Conservation (phyloP, 1,140 invertebrate species). For the Adelges cooleyi region DNA sequence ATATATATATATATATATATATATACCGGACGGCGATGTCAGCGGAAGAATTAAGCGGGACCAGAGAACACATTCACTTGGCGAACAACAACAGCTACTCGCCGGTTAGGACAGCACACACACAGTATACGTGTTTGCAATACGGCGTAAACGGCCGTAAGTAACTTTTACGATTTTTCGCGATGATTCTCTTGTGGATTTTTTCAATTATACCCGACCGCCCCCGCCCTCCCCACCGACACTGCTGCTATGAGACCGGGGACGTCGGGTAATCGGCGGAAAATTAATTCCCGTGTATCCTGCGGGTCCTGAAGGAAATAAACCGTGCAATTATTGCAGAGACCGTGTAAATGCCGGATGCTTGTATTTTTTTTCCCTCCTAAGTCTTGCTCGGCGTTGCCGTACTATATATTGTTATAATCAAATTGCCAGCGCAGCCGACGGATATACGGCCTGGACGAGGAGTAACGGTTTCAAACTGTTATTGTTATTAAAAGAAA, state of each 20-base stretch:
- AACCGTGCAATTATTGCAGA: neutral
- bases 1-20: too few species aligned
- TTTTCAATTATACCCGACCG: neutral
- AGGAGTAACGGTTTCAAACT: neutral
- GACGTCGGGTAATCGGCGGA: constrained; percentile 11
- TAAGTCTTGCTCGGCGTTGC: too few species aligned
- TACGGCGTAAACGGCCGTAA: neutral
- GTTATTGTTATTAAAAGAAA: neutral
- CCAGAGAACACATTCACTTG: too few species aligned
- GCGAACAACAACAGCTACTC: too few species aligned
- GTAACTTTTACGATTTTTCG: neutral
- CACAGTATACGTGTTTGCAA: neutral
- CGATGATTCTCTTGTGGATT: neutral
- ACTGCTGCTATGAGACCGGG: too few species aligned
- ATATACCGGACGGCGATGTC: too few species aligned
- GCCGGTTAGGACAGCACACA: neutral
- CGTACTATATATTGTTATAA: neutral
- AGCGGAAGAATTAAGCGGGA: too few species aligned
- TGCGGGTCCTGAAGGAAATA: neutral
- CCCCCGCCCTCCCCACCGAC: too few species aligned
- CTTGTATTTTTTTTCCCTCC: neutral
- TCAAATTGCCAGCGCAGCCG: neutral
- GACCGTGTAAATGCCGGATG: neutral
- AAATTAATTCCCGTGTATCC: constrained; percentile 11
- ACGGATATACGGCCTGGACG: too few species aligned